phyloP scores from a whole-genome alignment of 2,797 vertebrate genomes.

The Heteromormyrus szaboi region DNA sequence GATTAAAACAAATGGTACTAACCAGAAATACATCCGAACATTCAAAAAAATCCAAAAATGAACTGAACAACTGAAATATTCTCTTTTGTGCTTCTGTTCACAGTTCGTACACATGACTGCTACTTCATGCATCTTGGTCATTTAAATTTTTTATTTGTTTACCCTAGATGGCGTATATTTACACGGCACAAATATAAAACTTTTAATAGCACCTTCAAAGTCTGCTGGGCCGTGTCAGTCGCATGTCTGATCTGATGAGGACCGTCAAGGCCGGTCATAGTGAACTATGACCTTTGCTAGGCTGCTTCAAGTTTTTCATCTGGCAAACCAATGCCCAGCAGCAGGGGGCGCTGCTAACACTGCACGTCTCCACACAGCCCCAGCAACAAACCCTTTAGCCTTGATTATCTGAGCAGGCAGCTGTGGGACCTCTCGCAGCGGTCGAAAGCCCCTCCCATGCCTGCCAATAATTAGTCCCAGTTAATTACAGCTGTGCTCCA shows the following conservation, averaged over 20 bases:
- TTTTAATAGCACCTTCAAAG: background rate
- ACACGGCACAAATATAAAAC: background rate
- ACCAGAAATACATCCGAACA: background rate
- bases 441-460: slow-evolving; percentile 55
- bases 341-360: slow-evolving; percentile 17
- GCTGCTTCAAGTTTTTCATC: background rate
- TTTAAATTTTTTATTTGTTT: background rate
- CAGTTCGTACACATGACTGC: background rate
- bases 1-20: background rate
- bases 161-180: background rate
- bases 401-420: slow-evolving; percentile 74
- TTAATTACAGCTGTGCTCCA: slow-evolving; percentile 92
- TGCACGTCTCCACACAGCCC: background rate
- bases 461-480: slow-evolving; percentile 86
- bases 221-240: background rate
- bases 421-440: slow-evolving; percentile 59
- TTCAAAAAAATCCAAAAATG: background rate
- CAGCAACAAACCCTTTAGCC: slow-evolving; percentile 62
- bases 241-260: background rate
- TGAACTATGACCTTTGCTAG: background rate
- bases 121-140: background rate
- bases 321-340: background rate
- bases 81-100: background rate
- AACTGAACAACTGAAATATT: background rate
- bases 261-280: background rate